A percentile compares a stretch with the other conserved stretches of the same genome.
These are phyloP conservation scores for Oxyura jamaicensis DNA, from an alignment of 2,113 vertebrate genomes.

Conservation along the genomic window DNA sequence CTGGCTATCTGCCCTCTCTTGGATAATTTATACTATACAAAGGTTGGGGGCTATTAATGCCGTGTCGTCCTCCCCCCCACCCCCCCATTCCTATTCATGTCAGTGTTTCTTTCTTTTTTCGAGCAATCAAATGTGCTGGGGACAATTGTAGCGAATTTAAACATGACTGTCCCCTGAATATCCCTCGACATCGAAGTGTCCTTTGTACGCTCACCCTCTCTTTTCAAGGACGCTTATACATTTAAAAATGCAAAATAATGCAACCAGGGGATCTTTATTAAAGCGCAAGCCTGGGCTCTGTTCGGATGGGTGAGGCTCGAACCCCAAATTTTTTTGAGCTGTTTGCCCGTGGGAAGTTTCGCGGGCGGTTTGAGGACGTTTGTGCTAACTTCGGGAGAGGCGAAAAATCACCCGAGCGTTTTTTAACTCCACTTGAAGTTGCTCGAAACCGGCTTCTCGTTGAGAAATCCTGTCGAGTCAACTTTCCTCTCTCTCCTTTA, in stretches of 20 bases:
- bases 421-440: neutral
- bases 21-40: neutral
- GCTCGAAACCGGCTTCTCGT: neutral
- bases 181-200: neutral
- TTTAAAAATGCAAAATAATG: neutral
- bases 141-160: conserved; percentile 30
- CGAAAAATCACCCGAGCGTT: neutral
- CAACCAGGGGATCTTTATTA: neutral
- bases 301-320: neutral
- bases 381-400: neutral
- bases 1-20: neutral
- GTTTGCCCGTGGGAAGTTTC: neutral
- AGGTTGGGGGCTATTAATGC: neutral
- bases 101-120: neutral
- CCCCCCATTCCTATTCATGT: neutral
- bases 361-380: neutral
- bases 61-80: neutral
- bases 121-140: conserved; percentile 21
- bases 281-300: neutral
- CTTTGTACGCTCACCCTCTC: neutral
- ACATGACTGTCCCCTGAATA: conserved; percentile 22
- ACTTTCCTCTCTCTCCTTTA: neutral
- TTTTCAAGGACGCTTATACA: neutral
- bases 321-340: neutral
- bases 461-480: neutral